Evolutionary conservation across 1,140 invertebrate species (phyloP).

Genomic region (Euura lappo): DNA sequence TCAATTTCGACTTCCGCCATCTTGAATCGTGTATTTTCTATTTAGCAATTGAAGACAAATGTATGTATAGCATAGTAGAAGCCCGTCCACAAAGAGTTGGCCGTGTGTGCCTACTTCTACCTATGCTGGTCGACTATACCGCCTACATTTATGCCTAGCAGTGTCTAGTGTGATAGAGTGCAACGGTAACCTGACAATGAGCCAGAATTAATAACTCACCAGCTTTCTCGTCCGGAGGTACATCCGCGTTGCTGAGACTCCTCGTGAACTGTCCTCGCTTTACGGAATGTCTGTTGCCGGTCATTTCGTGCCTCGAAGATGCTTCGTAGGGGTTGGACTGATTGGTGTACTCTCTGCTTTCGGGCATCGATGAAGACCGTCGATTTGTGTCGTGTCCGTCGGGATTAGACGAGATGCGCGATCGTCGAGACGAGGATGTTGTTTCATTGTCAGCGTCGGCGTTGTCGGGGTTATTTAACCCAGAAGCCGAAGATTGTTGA

Average conservation of each 20-base stretch:
- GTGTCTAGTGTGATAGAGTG: too few relatives aligned
- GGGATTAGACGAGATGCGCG: conserved; percentile 16
- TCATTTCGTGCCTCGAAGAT: conserved; percentile 46
- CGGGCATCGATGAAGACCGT: conserved; percentile 55
- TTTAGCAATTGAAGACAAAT: too few relatives aligned
- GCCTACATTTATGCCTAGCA: too few relatives aligned
- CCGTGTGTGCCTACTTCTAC: too few relatives aligned
- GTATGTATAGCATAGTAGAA: too few relatives aligned
- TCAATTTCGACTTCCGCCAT: too few relatives aligned
- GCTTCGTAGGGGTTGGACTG: conserved; percentile 57
- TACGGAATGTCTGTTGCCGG: conserved; percentile 46
- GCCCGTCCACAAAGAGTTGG: too few relatives aligned
- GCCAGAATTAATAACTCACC: conserved; percentile 61
- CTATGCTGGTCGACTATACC: too few relatives aligned
- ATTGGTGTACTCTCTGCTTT: conserved; percentile 54
- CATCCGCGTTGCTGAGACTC: conserved; percentile 82
- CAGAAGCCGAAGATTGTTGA: too few relatives aligned
- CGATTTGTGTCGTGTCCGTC: conserved; percentile 42
- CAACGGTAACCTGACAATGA: too few relatives aligned
- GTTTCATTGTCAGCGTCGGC: conserved; percentile 20
- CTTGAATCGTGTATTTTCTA: too few relatives aligned
- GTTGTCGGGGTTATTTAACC: conserved; percentile 18
- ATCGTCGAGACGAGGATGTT: conserved; percentile 10
- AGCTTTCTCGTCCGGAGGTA: conserved; percentile 82
- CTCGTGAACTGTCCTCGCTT: conserved; percentile 78